Conservation (phyloP, 2,888 invertebrate species). For the Loripinus fragilis region DNA sequence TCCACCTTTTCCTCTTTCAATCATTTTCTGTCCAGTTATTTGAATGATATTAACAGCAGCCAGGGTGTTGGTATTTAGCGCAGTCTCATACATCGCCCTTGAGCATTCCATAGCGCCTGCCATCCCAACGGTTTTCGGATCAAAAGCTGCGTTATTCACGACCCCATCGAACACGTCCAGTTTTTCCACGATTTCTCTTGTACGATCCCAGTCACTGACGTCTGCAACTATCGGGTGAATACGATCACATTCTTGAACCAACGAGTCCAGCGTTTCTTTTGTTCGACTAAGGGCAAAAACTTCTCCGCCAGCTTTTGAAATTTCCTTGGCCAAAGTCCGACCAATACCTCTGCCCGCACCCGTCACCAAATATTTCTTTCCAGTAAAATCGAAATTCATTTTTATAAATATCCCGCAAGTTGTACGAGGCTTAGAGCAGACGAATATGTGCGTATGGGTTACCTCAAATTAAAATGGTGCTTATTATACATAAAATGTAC, state of each 20-base stretch:
- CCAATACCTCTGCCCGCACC: conserved; percentile 95
- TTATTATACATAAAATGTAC: too few species aligned
- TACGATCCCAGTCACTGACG: conserved; percentile 90
- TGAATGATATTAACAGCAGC: conserved; percentile 92
- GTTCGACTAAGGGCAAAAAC: conserved; percentile 91
- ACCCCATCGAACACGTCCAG: conserved; percentile 90
- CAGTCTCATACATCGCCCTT: conserved; percentile 89
- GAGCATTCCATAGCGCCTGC: conserved; percentile 89
- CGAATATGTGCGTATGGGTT: too few species aligned
- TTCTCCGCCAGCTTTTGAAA: conserved; percentile 89
- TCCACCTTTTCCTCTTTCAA: conserved; percentile 88
- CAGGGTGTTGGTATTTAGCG: conserved; percentile 91
- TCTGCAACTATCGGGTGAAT: conserved; percentile 87
- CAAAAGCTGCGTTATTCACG: conserved; percentile 96
- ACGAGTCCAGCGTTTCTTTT: conserved; percentile 87
- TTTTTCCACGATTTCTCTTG: conserved; percentile 87
- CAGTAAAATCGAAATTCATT: conserved; percentile 74
- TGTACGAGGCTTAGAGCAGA: too few species aligned
- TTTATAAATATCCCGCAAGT: too few species aligned
- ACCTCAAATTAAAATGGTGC: too few species aligned
- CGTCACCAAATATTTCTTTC: conserved; percentile 92
- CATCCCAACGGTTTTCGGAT: conserved; percentile 89
- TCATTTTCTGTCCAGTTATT: conserved; percentile 89
- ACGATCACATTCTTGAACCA: conserved; percentile 83
- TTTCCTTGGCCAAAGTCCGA: conserved; percentile 88